Conservation (phyloP, 2,113 vertebrate species). For the Trochalopteron elliotii region DNA sequence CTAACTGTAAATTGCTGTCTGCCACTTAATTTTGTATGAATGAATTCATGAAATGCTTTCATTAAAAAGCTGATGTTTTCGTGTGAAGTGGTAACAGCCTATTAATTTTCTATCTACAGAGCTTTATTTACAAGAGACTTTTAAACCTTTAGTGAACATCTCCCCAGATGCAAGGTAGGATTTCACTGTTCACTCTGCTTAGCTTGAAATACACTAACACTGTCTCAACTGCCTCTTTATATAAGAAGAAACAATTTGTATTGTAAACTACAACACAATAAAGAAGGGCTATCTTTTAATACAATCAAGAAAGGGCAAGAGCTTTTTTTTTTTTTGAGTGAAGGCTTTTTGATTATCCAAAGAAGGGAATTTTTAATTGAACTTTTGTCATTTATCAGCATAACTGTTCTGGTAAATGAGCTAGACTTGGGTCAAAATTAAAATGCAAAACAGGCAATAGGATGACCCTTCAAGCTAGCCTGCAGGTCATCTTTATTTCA, state of each 20-base stretch:
- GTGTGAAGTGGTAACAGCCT: slow-evolving; percentile 18
- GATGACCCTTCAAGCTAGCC: neutral
- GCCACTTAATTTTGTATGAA: neutral
- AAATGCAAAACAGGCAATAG: neutral
- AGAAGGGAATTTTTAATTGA: neutral
- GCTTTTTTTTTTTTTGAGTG: neutral
- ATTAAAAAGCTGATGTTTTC: neutral
- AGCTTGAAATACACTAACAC: neutral
- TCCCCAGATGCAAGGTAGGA: slow-evolving; percentile 94
- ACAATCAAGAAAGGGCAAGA: neutral
- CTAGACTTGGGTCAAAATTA: neutral
- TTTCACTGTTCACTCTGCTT: neutral
- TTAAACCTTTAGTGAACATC: slow-evolving; percentile 98
- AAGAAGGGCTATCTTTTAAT: neutral
- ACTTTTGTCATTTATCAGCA: neutral
- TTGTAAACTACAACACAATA: neutral
- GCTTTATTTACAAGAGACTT: slow-evolving; percentile 98
- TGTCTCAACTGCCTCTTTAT: neutral
- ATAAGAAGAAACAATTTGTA: neutral
- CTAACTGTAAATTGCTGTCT: neutral
- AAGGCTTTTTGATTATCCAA: neutral
- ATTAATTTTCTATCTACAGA: slow-evolving; percentile 77
- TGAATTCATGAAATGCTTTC: neutral
- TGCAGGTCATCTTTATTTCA: neutral
- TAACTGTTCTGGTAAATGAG: neutral